These are phyloP conservation scores for Copidosoma aretas DNA, from an alignment of 2,888 invertebrate species.

Conservation along the genomic window DNA sequence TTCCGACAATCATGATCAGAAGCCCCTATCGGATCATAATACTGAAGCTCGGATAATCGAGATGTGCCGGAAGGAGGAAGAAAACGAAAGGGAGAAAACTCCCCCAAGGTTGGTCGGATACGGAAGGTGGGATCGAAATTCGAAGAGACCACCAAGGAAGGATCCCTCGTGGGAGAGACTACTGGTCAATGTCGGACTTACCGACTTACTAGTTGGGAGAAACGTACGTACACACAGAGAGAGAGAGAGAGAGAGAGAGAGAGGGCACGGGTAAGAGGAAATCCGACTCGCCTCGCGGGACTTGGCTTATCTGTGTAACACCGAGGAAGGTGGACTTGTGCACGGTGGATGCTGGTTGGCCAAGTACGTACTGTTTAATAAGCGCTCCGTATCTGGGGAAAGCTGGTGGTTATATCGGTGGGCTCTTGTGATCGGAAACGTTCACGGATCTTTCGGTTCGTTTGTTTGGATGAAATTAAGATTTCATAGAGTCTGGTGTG, in stretches of 20 bases:
- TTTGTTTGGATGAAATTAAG: too few species aligned
- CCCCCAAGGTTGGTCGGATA: not conserved
- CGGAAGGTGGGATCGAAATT: not conserved
- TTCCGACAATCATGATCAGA: too few species aligned
- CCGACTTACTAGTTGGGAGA: not conserved
- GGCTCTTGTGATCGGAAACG: not conserved
- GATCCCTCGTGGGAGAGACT: slow-evolving; percentile 28
- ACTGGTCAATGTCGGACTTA: slow-evolving; percentile 6
- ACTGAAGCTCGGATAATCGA: too few species aligned
- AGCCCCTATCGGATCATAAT: too few species aligned
- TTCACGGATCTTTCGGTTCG: too few species aligned
- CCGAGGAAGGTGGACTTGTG: not conserved
- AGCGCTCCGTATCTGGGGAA: not conserved
- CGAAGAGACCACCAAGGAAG: not conserved
- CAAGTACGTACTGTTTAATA: not conserved
- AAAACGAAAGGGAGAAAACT: too few species aligned
- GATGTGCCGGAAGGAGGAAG: too few species aligned
- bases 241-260: too few species aligned
- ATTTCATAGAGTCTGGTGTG: too few species aligned
- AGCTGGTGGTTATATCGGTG: not conserved
- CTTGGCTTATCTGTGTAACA: not conserved
- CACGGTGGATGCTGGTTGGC: not conserved
- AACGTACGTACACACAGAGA: not conserved
- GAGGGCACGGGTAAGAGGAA: too few species aligned
- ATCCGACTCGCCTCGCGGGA: not conserved